phyloP scores from a whole-genome alignment of 2,113 vertebrate genomes.

The Alethe castanea region DNA sequence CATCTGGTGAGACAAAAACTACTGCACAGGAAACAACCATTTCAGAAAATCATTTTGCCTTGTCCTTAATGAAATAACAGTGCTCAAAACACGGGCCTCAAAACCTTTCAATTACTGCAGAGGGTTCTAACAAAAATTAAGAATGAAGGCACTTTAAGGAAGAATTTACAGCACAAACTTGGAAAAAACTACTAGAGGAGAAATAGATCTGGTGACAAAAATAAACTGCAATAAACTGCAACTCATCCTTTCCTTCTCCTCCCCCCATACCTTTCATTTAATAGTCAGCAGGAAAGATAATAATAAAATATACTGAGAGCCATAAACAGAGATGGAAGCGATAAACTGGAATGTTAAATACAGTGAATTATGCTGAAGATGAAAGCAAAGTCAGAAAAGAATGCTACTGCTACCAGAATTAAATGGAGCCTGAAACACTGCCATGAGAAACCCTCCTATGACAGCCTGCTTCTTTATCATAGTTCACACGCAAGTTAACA shows the following conservation, averaged over 20 bases:
- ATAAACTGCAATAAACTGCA: not conserved
- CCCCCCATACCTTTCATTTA: conserved; percentile 16
- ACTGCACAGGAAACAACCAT: not conserved
- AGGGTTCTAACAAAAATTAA: not conserved
- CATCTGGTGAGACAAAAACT: not conserved
- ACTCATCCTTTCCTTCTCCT: not conserved
- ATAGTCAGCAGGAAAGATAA: conserved; percentile 25
- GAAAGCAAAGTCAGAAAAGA: conserved; percentile 41
- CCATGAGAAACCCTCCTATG: not conserved
- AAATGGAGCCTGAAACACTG: conserved; percentile 5
- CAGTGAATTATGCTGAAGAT: conserved; percentile 32
- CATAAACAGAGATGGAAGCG: conserved; percentile 22
- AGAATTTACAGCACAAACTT: conserved; percentile 5
- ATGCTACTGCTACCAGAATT: conserved; percentile 27
- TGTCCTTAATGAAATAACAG: not conserved
- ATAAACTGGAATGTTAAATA: conserved; percentile 39
- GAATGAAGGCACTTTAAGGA: not conserved
- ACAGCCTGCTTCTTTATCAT: not conserved
- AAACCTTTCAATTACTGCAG: not conserved
- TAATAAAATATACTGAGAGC: conserved; percentile 30
- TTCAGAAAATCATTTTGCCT: not conserved
- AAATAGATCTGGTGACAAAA: conserved; percentile 21
- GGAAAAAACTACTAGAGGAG: not conserved
- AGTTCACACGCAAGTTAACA: not conserved
- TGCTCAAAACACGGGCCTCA: not conserved